These are phyloP conservation scores for Arenaria interpres DNA, from an alignment of 2,113 vertebrate species.

Conservation along the genomic window DNA sequence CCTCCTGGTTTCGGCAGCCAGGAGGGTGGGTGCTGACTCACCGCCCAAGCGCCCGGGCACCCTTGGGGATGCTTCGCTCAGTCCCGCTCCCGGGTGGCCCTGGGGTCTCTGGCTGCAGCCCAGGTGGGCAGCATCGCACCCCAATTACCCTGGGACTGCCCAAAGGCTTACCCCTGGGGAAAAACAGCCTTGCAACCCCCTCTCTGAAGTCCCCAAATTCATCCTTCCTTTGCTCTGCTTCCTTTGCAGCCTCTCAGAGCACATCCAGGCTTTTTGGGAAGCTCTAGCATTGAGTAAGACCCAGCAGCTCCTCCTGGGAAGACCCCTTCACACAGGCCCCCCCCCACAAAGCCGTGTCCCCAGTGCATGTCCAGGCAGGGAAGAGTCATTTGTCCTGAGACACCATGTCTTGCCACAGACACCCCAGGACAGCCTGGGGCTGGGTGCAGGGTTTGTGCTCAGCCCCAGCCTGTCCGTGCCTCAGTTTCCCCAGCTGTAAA, in stretches of 20 bases:
- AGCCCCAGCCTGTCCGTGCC: neutral
- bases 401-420: neutral
- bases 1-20: slow-evolving; percentile 27
- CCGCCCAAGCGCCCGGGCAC: neutral
- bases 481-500: neutral
- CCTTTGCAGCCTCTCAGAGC: neutral
- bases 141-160: neutral
- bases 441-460: neutral
- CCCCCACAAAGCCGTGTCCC: neutral
- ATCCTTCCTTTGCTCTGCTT: neutral
- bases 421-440: neutral
- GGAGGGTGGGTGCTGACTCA: slow-evolving; percentile 49
- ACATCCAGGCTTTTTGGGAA: neutral
- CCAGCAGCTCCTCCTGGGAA: neutral
- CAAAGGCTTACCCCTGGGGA: neutral
- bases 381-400: neutral
- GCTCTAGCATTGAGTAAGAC: neutral
- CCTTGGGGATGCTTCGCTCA: neutral
- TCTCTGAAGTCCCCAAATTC: neutral
- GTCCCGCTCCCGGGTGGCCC: neutral
- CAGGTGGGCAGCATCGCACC: neutral
- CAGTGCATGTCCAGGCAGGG: accelerated
- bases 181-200: neutral
- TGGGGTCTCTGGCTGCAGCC: neutral
- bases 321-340: accelerated